phyloP scores from a whole-genome alignment of 2,888 invertebrate species.

The Gortyna flavago region DNA sequence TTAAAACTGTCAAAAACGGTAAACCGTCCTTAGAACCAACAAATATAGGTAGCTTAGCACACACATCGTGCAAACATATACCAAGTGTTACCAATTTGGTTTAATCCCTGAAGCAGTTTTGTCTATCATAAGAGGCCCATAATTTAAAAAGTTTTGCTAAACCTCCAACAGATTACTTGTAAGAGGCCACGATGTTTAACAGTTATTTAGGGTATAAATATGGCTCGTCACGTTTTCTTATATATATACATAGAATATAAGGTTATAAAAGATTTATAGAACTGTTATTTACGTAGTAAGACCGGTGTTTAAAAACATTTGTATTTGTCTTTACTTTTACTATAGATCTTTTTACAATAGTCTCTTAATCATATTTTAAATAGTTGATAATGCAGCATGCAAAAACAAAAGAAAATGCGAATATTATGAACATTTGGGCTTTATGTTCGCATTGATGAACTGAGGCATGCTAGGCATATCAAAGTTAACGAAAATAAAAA shows the following conservation, averaged over 20 bases:
- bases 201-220: constrained; percentile 50
- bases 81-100: constrained; percentile 18
- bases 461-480: constrained; percentile 36
- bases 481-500: constrained; percentile 50
- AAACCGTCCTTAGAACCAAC: constrained; percentile 6
- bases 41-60: constrained; percentile 12
- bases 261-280: constrained; percentile 48
- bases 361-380: constrained; percentile 29
- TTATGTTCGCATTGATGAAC: constrained; percentile 20
- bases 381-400: constrained; percentile 10
- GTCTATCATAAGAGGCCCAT: constrained; percentile 12
- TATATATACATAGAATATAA: constrained; percentile 46
- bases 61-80: background rate
- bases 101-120: constrained; percentile 24
- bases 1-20: constrained; percentile 22
- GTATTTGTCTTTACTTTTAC: constrained; percentile 32
- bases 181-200: constrained; percentile 21
- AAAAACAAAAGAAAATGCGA: constrained; percentile 7
- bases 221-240: constrained; percentile 51
- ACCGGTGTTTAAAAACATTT: constrained; percentile 35
- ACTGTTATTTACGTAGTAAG: constrained; percentile 43
- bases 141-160: constrained; percentile 4
- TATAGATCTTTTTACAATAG: constrained; percentile 31
- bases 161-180: background rate
- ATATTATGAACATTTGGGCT: constrained; percentile 19